Conservation (phyloP, 2,888 invertebrate genomes). For the Brenthis ino region DNA sequence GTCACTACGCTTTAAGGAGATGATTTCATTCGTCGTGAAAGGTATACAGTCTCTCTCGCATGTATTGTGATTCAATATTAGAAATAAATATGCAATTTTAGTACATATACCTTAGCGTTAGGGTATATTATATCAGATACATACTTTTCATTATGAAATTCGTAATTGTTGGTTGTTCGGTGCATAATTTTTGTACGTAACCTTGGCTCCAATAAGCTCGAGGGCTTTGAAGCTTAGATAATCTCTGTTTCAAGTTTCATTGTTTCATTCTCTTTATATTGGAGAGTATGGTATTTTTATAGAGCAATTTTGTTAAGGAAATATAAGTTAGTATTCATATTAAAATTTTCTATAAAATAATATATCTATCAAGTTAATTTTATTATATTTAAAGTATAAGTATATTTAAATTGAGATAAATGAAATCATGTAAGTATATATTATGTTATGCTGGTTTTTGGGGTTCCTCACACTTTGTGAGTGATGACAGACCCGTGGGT, state of each 20-base stretch:
- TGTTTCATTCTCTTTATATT: conserved; percentile 19
- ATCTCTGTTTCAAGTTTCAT: conserved; percentile 26
- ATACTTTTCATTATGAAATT: conserved; percentile 1
- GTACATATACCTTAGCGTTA: conserved; percentile 17
- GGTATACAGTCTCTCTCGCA: conserved; percentile 23
- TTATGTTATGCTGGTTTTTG: too few relatives aligned
- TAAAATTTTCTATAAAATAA: too few relatives aligned
- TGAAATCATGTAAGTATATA: too few relatives aligned
- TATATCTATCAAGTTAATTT: too few relatives aligned
- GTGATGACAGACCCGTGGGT: too few relatives aligned
- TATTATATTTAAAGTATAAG: too few relatives aligned
- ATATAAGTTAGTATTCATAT: neutral
- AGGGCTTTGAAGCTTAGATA: conserved; percentile 33
- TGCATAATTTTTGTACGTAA: conserved; percentile 37
- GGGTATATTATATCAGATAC: conserved; percentile 9
- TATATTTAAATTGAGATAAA: too few relatives aligned
- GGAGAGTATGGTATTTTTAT: neutral
- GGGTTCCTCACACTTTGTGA: too few relatives aligned
- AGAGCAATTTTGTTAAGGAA: neutral
- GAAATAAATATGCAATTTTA: conserved; percentile 22
- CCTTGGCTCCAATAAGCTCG: conserved; percentile 38
- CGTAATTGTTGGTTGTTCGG: conserved; percentile 11
- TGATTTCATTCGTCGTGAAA: conserved; percentile 41
- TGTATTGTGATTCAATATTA: neutral
- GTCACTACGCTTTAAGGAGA: conserved; percentile 36